These are phyloP conservation scores for Microcaecilia unicolor DNA, from an alignment of 2,797 vertebrate genomes.

Conservation along the genomic window DNA sequence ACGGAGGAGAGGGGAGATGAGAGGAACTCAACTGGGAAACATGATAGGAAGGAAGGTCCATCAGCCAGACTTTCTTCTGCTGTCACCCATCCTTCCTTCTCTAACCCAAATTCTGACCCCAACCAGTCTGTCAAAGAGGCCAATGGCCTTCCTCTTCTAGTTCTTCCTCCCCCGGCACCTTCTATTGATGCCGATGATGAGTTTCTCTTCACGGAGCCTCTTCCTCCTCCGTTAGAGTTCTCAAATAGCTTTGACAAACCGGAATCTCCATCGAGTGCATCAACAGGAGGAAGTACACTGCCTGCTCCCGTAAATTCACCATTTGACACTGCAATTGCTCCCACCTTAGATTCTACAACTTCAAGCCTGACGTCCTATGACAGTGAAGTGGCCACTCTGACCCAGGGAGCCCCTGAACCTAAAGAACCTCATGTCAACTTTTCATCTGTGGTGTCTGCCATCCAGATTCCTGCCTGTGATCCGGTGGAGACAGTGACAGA, in stretches of 20 bases:
- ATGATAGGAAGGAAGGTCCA: constrained; percentile 16
- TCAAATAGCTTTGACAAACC: constrained; percentile 82
- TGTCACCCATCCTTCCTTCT: constrained; percentile 2
- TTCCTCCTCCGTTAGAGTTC: constrained; percentile 82
- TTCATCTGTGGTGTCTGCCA: constrained; percentile 17
- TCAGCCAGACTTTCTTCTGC: constrained; percentile 10
- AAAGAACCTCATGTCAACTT: constrained; percentile 35
- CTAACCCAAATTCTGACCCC: constrained; percentile 3
- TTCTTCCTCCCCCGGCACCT: constrained; percentile 80
- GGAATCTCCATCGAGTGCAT: constrained; percentile 34
- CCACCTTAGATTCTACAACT: constrained; percentile 78
- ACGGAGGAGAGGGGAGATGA: constrained; percentile 16
- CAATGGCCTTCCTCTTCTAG: constrained; percentile 64
- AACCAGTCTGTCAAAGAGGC: constrained; percentile 30
- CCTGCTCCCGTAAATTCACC: constrained; percentile 48
- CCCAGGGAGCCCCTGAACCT: constrained; percentile 52
- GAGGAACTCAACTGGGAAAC: neutral
- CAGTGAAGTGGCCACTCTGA: constrained; percentile 87
- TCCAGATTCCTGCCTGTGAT: constrained; percentile 24
- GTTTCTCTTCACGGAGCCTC: constrained; percentile 78
- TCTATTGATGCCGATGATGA: constrained; percentile 84
- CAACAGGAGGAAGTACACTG: constrained; percentile 26
- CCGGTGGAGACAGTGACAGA: constrained; percentile 48
- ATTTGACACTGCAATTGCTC: constrained; percentile 21
- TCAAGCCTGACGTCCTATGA: constrained; percentile 89